Percentiles rank a stretch among this genome's conserved stretches.
These are phyloP conservation scores for Leuciscus waleckii DNA, from an alignment of 2,797 vertebrate genomes.

Conservation along the genomic window DNA sequence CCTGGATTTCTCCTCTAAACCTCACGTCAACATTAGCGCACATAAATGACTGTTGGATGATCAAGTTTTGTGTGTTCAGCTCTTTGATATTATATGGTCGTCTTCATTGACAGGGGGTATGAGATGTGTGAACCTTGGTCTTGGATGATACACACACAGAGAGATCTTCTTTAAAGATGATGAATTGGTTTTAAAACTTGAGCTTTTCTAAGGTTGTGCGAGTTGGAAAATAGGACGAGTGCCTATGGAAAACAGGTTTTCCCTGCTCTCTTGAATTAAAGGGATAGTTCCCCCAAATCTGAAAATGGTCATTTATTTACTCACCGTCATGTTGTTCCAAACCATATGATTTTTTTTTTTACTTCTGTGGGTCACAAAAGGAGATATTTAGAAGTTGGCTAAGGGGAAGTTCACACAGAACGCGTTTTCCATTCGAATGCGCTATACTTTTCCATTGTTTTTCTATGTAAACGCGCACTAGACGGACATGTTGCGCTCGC, in stretches of 20 bases:
- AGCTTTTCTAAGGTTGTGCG: neutral
- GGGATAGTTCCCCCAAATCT: neutral
- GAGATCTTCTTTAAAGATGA: conserved; percentile 23
- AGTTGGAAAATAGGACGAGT: neutral
- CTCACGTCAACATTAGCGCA: conserved; percentile 2
- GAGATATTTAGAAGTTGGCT: neutral
- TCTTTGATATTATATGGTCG: neutral
- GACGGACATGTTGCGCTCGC: too few relatives aligned
- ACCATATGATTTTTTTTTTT: neutral
- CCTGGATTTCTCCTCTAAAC: conserved; percentile 20
- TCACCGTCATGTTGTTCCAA: neutral
- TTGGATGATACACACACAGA: neutral
- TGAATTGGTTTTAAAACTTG: conserved; percentile 24
- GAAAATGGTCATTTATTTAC: neutral
- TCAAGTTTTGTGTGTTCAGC: conserved; percentile 34
- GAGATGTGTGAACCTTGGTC: neutral
- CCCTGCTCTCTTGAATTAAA: neutral
- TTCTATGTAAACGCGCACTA: too few relatives aligned
- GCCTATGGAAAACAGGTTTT: neutral
- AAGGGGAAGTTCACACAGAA: too few relatives aligned
- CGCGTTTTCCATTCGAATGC: too few relatives aligned
- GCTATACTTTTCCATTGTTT: too few relatives aligned
- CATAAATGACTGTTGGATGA: conserved; percentile 35
- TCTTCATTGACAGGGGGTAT: conserved; percentile 12
- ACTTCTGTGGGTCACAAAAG: neutral